Conservation (phyloP, 2,113 vertebrate genomes). For the Lepus americanus region DNA sequence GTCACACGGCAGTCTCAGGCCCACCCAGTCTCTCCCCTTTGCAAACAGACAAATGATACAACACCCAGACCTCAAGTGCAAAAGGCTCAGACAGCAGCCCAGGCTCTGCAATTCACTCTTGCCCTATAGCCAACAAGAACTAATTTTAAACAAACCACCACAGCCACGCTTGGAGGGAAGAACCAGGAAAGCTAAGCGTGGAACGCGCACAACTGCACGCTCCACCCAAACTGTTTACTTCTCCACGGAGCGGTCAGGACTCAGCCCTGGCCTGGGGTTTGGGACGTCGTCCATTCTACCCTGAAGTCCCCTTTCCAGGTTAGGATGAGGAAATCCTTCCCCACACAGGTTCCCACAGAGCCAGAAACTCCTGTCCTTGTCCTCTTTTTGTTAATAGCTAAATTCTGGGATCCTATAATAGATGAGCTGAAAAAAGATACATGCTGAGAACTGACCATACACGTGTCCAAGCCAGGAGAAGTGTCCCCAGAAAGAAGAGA, state of each 20-base stretch:
- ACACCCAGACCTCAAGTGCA: constrained; percentile 35
- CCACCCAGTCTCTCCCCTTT: neutral
- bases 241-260: neutral
- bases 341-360: neutral
- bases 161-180: neutral
- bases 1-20: neutral
- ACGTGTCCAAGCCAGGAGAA: neutral
- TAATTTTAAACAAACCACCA: constrained; percentile 76
- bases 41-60: neutral
- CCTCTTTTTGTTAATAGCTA: constrained; percentile 45
- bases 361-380: constrained; percentile 21
- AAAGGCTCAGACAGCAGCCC: constrained; percentile 14
- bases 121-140: constrained; percentile 58
- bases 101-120: constrained; percentile 49
- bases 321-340: constrained; percentile 54
- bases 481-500: neutral
- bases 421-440: neutral
- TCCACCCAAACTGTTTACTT: constrained; percentile 50
- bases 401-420: constrained; percentile 49
- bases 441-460: no score
- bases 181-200: neutral
- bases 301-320: constrained; percentile 56
- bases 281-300: neutral
- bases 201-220: neutral
- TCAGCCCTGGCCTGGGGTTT: neutral